Percentiles rank a stretch among this genome's conserved stretches.
phyloP scores from a whole-genome alignment of 2,888 invertebrate genomes.

The Agrochola litura region DNA sequence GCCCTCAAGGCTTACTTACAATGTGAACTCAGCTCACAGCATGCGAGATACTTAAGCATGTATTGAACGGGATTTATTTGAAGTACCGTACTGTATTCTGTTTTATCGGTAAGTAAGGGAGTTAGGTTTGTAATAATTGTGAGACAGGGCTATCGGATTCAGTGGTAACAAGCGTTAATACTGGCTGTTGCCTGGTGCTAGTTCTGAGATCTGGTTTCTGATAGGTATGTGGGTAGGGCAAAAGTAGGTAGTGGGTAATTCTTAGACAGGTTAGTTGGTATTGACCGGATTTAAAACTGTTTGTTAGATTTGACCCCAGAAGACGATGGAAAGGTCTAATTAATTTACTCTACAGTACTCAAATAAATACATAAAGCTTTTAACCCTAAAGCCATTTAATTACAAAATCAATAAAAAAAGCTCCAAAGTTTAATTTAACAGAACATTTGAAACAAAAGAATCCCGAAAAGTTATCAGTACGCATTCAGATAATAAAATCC shows the following conservation, averaged over 20 bases:
- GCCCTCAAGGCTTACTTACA: slow-evolving; percentile 66
- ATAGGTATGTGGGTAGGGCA: slow-evolving; percentile 24
- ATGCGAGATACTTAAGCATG: slow-evolving; percentile 62
- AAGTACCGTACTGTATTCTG: slow-evolving; percentile 45
- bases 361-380: not conserved
- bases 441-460: slow-evolving; percentile 67
- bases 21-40: slow-evolving; percentile 64
- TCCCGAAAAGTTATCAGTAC: slow-evolving; percentile 68
- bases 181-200: not conserved
- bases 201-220: slow-evolving; percentile 18
- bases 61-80: slow-evolving; percentile 64
- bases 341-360: not conserved
- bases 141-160: slow-evolving; percentile 15
- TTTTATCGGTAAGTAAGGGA: slow-evolving; percentile 32
- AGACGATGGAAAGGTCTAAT: not conserved
- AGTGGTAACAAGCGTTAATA: slow-evolving; percentile 21
- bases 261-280: not conserved
- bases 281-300: not conserved
- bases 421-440: slow-evolving; percentile 55
- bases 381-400: slow-evolving; percentile 4
- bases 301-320: not conserved
- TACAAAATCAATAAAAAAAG: slow-evolving; percentile 12
- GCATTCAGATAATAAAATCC: slow-evolving; percentile 79
- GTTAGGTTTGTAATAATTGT: slow-evolving; percentile 38
- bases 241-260: not conserved